Conservation (phyloP, 2,797 vertebrate species). For the Tapirus indicus region DNA sequence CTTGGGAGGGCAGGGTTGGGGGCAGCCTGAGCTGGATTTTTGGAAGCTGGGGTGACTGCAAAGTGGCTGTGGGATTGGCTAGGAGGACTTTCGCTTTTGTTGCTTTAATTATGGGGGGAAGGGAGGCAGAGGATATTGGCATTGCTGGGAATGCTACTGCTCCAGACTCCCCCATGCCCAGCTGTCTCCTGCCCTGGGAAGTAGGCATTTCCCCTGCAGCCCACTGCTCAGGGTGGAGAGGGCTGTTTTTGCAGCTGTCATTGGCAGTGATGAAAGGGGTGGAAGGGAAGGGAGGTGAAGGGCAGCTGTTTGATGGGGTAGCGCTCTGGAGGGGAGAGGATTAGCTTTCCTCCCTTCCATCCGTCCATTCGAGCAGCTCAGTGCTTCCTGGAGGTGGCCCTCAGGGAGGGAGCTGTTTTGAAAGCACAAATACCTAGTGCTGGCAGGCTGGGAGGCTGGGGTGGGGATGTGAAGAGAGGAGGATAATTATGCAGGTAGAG, state of each 20-base stretch:
- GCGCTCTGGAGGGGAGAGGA: background rate
- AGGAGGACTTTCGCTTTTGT: background rate
- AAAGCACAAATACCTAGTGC: conserved; percentile 5
- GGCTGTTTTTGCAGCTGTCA: conserved; percentile 26
- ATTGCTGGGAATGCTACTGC: background rate
- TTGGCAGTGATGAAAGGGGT: conserved; percentile 25
- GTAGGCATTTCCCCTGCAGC: background rate
- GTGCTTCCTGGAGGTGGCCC: background rate
- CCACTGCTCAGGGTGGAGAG: background rate
- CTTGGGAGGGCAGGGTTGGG: background rate
- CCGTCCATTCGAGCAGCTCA: background rate
- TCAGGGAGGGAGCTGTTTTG: conserved; percentile 20
- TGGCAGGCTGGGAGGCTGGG: background rate
- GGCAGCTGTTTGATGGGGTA: background rate
- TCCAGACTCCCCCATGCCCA: background rate
- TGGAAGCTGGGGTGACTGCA: background rate
- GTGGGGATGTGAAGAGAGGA: background rate
- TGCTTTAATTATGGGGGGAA: background rate
- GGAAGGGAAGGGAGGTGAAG: background rate
- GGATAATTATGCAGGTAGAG: background rate
- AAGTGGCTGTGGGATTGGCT: background rate
- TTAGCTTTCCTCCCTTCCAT: background rate
- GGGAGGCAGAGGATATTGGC: background rate
- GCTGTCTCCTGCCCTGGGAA: background rate
- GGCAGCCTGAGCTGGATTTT: background rate